Evolutionary conservation across 1,140 invertebrate species (phyloP).

Genomic region (Cardiocondyla obscurior): DNA sequence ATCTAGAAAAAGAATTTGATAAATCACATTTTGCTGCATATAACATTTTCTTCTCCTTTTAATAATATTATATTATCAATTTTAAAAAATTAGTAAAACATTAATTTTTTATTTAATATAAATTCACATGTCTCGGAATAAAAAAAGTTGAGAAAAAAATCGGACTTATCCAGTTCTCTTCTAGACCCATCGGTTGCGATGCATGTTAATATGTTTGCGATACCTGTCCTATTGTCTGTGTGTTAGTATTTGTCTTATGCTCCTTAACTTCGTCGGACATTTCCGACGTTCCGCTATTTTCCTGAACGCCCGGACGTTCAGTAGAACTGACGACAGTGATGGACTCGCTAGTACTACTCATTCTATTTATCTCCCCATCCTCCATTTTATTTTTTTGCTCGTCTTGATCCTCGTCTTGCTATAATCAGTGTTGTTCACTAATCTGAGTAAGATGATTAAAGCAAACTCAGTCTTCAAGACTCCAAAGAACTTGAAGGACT

Average conservation of each 20-base stretch:
- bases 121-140: neutral
- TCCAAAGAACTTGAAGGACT: constrained; percentile 25
- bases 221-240: constrained; percentile 69
- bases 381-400: constrained; percentile 45
- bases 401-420: constrained; percentile 62
- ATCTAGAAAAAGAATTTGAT: constrained; percentile 16
- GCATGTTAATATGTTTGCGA: constrained; percentile 68
- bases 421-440: constrained; percentile 67
- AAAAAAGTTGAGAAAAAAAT: neutral
- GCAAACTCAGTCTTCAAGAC: constrained; percentile 18
- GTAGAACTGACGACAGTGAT: constrained; percentile 36
- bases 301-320: constrained; percentile 21
- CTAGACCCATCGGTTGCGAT: constrained; percentile 28
- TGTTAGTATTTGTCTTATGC: constrained; percentile 61
- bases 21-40: neutral
- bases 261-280: constrained; percentile 54
- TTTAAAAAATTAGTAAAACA: neutral
- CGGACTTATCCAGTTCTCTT: neutral
- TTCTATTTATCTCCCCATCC: constrained; percentile 40
- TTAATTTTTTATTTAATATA: neutral
- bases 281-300: constrained; percentile 39
- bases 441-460: constrained; percentile 44
- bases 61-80: neutral
- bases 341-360: constrained; percentile 44
- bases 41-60: neutral